Conservation (phyloP, 2,888 invertebrate species). For the Trimorus sp. region DNA sequence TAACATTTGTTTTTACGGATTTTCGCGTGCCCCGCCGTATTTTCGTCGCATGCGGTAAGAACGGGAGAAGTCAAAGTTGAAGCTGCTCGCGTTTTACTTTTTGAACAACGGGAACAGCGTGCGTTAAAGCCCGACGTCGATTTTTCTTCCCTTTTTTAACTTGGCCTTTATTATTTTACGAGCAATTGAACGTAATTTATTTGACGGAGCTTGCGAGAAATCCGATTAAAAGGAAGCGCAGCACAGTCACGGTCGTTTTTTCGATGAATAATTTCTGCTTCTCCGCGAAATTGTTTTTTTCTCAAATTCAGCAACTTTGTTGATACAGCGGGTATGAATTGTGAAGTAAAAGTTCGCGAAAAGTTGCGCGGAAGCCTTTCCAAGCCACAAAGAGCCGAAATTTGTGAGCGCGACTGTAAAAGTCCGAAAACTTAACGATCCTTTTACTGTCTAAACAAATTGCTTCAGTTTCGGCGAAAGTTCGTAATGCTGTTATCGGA, state of each 20-base stretch:
- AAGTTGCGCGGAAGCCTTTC: constrained; percentile 12
- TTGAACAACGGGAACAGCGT: constrained; percentile 28
- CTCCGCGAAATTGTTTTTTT: constrained; percentile 40
- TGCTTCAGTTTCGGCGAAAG: constrained; percentile 30
- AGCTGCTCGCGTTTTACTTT: constrained; percentile 30
- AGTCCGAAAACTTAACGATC: constrained; percentile 39
- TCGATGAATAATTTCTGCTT: constrained; percentile 37
- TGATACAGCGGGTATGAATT: constrained; percentile 40
- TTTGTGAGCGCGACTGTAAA: constrained; percentile 22
- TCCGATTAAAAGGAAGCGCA: constrained; percentile 26
- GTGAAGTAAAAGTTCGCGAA: constrained; percentile 28
- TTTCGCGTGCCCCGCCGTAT: constrained; percentile 40
- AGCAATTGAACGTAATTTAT: constrained; percentile 46
- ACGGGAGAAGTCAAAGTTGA: constrained; percentile 29
- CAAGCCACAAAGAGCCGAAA: neutral
- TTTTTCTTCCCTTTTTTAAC: constrained; percentile 12
- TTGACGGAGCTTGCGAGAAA: constrained; percentile 4
- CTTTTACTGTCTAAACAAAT: constrained; percentile 43
- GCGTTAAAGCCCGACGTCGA: constrained; percentile 21
- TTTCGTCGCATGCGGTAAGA: constrained; percentile 33
- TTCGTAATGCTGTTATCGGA: constrained; percentile 1
- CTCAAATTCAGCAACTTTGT: constrained; percentile 42
- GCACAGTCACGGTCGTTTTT: neutral
- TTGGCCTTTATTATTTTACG: constrained; percentile 36
- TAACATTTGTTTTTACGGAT: constrained; percentile 58